These are phyloP conservation scores for Tinea pellionella DNA, from an alignment of 2,888 invertebrate species.

Conservation along the genomic window DNA sequence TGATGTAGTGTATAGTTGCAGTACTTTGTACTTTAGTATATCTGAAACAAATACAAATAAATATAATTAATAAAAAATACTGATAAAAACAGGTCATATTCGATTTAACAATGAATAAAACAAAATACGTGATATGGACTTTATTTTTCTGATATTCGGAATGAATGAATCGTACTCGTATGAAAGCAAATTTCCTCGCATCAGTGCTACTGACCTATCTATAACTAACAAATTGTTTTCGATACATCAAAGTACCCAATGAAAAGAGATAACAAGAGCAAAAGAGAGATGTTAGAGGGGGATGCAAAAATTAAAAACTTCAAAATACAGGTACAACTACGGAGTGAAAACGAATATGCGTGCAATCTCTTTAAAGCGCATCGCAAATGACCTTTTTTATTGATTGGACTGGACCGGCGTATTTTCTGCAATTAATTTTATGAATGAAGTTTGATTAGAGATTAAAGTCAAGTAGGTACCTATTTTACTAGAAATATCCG, in stretches of 20 bases:
- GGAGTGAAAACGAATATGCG: neutral
- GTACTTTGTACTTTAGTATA: slow-evolving; percentile 20
- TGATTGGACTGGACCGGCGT: too few species aligned
- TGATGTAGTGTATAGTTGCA: slow-evolving; percentile 24
- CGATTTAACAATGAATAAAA: too few species aligned
- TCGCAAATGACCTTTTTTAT: too few species aligned
- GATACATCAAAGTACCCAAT: neutral
- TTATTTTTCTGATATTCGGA: neutral
- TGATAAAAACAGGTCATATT: too few species aligned
- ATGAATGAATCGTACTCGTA: neutral
- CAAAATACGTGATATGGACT: too few species aligned
- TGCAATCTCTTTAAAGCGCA: neutral
- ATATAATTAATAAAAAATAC: neutral
- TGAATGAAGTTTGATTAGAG: too few species aligned
- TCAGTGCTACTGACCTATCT: neutral
- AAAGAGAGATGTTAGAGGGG: neutral
- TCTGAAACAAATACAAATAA: slow-evolving; percentile 19
- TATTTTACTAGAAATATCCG: too few species aligned
- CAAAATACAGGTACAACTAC: neutral
- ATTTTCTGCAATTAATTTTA: too few species aligned
- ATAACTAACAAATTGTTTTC: neutral
- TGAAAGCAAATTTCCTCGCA: neutral
- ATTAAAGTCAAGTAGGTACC: too few species aligned
- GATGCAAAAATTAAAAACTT: neutral
- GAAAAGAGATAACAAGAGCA: neutral